A percentile compares a stretch with the other conserved stretches of the same genome.
These are phyloP conservation scores for Struthidea cinerea DNA, from an alignment of 2,113 vertebrate species.

Conservation along the genomic window DNA sequence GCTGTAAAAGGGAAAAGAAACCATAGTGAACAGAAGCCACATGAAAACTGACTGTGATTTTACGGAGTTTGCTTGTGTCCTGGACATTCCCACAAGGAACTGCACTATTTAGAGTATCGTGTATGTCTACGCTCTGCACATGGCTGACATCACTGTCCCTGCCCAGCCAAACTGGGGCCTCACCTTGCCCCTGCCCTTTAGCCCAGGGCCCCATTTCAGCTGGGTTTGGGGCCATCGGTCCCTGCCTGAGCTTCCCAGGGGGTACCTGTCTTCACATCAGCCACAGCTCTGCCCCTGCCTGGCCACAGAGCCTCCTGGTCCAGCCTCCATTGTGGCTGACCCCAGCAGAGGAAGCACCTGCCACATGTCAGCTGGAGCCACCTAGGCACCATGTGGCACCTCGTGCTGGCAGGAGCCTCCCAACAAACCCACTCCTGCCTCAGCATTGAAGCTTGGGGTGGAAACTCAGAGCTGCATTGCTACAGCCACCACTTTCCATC, in stretches of 20 bases:
- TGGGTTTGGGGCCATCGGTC: neutral
- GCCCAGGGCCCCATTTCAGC: neutral
- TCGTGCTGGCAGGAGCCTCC: fast-evolving
- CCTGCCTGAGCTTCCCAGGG: neutral
- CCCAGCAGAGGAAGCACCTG: neutral
- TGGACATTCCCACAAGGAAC: neutral
- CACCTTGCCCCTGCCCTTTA: neutral
- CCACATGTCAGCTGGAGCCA: neutral
- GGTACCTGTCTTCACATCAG: neutral
- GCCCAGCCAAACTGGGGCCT: neutral
- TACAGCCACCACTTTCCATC: neutral
- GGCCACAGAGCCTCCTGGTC: neutral
- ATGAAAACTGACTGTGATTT: neutral
- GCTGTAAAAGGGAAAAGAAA: conserved; percentile 7
- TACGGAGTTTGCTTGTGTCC: neutral
- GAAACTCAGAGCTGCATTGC: neutral
- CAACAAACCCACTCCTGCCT: neutral
- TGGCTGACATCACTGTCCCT: neutral
- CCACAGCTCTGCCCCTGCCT: neutral
- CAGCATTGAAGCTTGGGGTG: neutral
- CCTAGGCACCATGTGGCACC: neutral
- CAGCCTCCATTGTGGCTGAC: neutral
- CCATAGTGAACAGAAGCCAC: neutral
- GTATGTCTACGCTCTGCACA: neutral
- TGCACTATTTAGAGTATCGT: neutral